A percentile compares a stretch with the other conserved stretches of the same genome.
phyloP scores from a whole-genome alignment of 1,140 invertebrate genomes.

The Papilio xuthus region DNA sequence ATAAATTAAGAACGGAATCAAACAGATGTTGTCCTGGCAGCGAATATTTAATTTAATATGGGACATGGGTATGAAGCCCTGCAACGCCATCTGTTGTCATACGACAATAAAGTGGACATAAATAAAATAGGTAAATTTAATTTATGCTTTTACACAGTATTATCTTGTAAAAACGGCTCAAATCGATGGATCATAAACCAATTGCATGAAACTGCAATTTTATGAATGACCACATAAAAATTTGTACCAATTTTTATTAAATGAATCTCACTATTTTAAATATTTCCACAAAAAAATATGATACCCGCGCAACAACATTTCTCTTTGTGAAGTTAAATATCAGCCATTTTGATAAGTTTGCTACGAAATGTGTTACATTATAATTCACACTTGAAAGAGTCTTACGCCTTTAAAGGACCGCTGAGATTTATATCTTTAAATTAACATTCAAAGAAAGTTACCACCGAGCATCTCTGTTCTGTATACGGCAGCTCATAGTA shows the following conservation, averaged over 20 bases:
- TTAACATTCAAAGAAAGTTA: conserved; percentile 54
- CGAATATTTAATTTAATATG: too few relatives aligned
- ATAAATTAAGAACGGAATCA: background rate
- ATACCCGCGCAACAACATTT: too few relatives aligned
- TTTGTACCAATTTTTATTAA: background rate
- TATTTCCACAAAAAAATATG: too few relatives aligned
- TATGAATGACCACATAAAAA: too few relatives aligned
- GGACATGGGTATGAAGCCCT: background rate
- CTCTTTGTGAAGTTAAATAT: too few relatives aligned
- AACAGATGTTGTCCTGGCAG: too few relatives aligned
- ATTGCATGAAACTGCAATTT: too few relatives aligned
- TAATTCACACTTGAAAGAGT: conserved; percentile 9
- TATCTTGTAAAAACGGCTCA: too few relatives aligned
- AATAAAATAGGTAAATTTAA: too few relatives aligned
- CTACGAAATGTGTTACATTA: background rate
- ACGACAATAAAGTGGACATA: background rate
- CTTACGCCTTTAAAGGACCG: conserved; percentile 12
- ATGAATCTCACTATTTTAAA: too few relatives aligned
- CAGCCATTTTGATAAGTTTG: background rate
- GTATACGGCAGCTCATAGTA: conserved; percentile 14
- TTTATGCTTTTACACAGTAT: too few relatives aligned
- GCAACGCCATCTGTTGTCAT: conserved; percentile 3
- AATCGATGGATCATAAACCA: too few relatives aligned
- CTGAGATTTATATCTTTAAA: conserved; percentile 53
- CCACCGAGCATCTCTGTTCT: conserved; percentile 8